A percentile compares a stretch with the other conserved stretches of the same genome.
Evolutionary conservation across 2,797 vertebrate genomes (phyloP).

Genomic region (Hypotaenidia philippensis): DNA sequence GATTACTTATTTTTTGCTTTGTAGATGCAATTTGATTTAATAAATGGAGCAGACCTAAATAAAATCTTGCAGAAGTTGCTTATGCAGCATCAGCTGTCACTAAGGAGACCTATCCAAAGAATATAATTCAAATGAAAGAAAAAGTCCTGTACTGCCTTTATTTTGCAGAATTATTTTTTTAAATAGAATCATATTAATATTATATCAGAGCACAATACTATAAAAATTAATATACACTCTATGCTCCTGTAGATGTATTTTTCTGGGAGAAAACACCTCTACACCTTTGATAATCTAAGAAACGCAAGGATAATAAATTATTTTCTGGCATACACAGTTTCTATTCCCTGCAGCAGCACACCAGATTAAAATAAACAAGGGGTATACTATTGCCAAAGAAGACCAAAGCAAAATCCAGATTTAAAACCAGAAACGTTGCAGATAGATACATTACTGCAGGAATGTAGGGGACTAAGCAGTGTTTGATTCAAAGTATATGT

Average conservation of each 20-base stretch:
- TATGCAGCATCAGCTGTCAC: background rate
- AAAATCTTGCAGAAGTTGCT: background rate
- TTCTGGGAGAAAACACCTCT: background rate
- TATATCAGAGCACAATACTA: background rate
- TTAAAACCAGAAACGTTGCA: background rate
- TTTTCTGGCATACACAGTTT: background rate
- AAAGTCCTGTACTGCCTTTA: background rate
- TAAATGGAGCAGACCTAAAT: background rate
- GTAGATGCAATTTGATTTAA: background rate
- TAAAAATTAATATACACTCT: background rate
- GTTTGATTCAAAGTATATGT: background rate
- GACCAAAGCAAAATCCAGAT: background rate
- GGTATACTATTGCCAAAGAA: background rate
- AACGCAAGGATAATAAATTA: background rate
- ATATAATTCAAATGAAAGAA: background rate
- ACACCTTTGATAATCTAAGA: background rate
- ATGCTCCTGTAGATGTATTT: background rate
- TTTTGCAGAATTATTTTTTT: background rate
- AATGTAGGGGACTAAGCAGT: rapidly evolving
- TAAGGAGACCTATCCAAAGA: background rate
- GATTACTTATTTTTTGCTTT: background rate
- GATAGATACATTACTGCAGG: background rate
- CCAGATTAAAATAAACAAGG: background rate
- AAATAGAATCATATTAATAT: background rate
- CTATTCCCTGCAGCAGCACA: background rate